phyloP scores from a whole-genome alignment of 1,140 invertebrate species.

The Eriocheir sinensis region DNA sequence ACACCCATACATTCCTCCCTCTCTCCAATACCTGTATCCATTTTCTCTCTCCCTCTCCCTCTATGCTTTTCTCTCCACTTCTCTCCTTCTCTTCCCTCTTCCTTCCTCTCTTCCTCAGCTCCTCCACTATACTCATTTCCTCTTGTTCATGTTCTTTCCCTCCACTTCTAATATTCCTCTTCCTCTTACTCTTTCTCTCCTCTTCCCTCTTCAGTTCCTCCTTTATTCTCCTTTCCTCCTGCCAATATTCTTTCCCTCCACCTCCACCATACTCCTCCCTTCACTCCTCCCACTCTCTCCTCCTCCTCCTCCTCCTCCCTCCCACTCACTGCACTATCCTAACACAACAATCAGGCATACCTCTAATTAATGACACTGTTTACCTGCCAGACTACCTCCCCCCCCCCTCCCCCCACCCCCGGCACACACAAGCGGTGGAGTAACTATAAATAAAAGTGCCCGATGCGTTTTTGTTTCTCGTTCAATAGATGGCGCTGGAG shows the following conservation, averaged over 20 bases:
- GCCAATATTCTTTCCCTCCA: not conserved
- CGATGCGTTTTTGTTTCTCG: not conserved
- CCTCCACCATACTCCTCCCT: not conserved
- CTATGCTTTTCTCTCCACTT: not conserved
- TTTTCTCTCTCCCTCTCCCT: not conserved
- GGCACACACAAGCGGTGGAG: not conserved
- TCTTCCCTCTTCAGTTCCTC: too few relatives aligned
- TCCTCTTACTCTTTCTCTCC: too few relatives aligned
- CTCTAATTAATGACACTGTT: conserved; percentile 55
- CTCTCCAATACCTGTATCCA: not conserved
- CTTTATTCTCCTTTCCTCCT: not conserved
- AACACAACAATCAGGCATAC: not conserved
- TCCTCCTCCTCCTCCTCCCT: not conserved
- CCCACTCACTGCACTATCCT: not conserved
- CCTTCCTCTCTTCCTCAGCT: not conserved
- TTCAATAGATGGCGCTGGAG: conserved; percentile 18
- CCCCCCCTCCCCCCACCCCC: not conserved
- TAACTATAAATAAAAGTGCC: conserved; percentile 43
- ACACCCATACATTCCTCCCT: not conserved
- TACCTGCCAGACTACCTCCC: conserved; percentile 13
- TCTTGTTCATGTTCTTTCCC: not conserved
- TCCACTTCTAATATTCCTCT: not conserved
- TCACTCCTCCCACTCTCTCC: not conserved
- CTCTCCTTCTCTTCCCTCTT: not conserved
- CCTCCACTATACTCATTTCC: not conserved